phyloP scores from a whole-genome alignment of 2,888 invertebrate genomes.

The Calameuta idolon region DNA sequence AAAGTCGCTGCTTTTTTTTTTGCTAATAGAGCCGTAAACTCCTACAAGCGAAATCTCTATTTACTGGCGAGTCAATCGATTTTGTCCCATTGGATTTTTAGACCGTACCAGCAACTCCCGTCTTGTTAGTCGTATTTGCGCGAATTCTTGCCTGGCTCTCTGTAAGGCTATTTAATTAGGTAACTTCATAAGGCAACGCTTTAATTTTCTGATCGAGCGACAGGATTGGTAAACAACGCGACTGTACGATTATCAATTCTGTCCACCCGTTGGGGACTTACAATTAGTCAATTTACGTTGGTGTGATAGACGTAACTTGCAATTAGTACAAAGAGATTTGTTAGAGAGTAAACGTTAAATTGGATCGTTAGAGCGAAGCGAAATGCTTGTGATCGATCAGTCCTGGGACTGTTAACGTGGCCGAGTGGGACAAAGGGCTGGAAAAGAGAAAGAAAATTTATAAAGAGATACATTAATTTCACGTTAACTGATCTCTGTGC shows the following conservation, averaged over 20 bases:
- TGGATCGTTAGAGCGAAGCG: constrained; percentile 5
- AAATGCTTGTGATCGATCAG: not conserved
- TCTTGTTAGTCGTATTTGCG: too few relatives aligned
- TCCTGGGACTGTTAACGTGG: not conserved
- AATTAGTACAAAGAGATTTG: constrained; percentile 37
- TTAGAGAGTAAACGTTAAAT: constrained; percentile 11
- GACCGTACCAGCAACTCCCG: too few relatives aligned
- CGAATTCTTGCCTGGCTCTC: not conserved
- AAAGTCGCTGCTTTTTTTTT: not conserved
- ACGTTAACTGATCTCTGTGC: constrained; percentile 13
- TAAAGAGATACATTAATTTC: constrained; percentile 11
- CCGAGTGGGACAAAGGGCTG: not conserved
- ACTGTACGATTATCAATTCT: not conserved
- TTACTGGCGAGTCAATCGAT: too few relatives aligned
- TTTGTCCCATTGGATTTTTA: too few relatives aligned
- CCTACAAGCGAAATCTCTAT: too few relatives aligned
- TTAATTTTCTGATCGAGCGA: not conserved
- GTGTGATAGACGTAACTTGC: constrained; percentile 35
- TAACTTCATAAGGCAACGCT: too few relatives aligned
- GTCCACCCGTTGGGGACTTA: constrained; percentile 1
- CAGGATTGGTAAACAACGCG: not conserved
- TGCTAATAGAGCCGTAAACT: too few relatives aligned
- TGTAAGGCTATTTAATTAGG: not conserved
- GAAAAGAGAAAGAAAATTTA: not conserved
- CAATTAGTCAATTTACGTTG: constrained; percentile 38